Percentiles rank a stretch among this genome's conserved stretches.
These are phyloP conservation scores for Ctenochaetus hawaiiensis DNA, from an alignment of 2,797 vertebrate species.

Conservation along the genomic window DNA sequence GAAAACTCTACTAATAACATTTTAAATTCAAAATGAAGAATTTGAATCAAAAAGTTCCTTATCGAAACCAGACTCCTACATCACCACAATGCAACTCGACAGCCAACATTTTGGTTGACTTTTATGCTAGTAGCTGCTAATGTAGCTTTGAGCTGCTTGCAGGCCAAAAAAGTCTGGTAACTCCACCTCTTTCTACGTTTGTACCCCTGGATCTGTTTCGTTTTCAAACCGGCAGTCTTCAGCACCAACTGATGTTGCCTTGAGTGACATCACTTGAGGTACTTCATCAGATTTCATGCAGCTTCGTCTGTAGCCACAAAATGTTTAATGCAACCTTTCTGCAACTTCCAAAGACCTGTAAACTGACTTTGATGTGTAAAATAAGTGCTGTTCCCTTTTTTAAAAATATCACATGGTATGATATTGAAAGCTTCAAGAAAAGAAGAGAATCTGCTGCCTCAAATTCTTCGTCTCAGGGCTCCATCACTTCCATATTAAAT, in stretches of 20 bases:
- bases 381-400: background rate
- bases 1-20: background rate
- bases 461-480: background rate
- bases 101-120: too few relatives aligned
- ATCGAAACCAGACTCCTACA: too few relatives aligned
- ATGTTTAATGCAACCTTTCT: background rate
- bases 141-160: too few relatives aligned
- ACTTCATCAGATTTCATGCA: background rate
- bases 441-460: slow-evolving; percentile 12
- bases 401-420: slow-evolving; percentile 4
- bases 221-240: background rate
- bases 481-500: slow-evolving; percentile 11
- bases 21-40: background rate
- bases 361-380: slow-evolving; percentile 14
- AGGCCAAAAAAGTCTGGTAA: background rate
- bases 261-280: background rate
- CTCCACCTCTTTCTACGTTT: background rate
- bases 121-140: too few relatives aligned
- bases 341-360: background rate
- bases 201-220: background rate
- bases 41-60: too few relatives aligned
- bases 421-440: slow-evolving; percentile 6
- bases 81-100: too few relatives aligned
- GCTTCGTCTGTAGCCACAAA: background rate
- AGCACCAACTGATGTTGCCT: background rate